Evolutionary conservation across 2,113 vertebrate species (phyloP).

Genomic region (Camarhynchus parvulus): DNA sequence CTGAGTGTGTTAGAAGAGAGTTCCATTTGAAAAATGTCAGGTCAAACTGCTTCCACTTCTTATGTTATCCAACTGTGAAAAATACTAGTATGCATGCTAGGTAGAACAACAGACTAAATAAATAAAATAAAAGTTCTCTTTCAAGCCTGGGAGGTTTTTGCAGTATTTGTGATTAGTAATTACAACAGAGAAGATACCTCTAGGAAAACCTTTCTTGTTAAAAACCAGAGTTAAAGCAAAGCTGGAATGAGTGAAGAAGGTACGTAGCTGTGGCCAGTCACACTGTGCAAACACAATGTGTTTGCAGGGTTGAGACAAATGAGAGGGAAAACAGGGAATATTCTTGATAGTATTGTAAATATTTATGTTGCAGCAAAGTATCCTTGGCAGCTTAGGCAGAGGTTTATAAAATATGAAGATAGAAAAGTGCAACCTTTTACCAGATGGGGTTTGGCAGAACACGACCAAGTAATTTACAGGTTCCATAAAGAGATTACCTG

Average conservation of each 20-base stretch:
- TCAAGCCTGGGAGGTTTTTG: background rate
- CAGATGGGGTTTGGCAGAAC: background rate
- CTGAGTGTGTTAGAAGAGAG: background rate
- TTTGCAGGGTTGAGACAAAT: background rate
- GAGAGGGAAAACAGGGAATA: background rate
- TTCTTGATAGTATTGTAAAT: background rate
- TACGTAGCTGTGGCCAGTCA: background rate
- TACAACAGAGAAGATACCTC: background rate
- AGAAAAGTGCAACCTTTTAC: background rate
- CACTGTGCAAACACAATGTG: background rate
- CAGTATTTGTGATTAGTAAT: background rate
- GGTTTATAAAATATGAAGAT: background rate
- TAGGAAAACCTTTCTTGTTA: background rate
- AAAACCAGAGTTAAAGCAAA: background rate
- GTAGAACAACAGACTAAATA: background rate
- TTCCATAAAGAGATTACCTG: background rate
- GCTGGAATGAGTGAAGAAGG: background rate
- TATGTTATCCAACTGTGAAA: background rate
- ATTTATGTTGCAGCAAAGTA: background rate
- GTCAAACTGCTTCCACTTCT: slow-evolving; percentile 22
- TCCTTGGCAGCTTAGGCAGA: background rate
- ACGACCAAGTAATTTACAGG: background rate
- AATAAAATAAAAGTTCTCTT: background rate
- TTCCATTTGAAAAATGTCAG: background rate
- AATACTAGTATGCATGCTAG: background rate